Conservation (phyloP, 2,797 vertebrate genomes). For the Spinibarbus caldwelli region DNA sequence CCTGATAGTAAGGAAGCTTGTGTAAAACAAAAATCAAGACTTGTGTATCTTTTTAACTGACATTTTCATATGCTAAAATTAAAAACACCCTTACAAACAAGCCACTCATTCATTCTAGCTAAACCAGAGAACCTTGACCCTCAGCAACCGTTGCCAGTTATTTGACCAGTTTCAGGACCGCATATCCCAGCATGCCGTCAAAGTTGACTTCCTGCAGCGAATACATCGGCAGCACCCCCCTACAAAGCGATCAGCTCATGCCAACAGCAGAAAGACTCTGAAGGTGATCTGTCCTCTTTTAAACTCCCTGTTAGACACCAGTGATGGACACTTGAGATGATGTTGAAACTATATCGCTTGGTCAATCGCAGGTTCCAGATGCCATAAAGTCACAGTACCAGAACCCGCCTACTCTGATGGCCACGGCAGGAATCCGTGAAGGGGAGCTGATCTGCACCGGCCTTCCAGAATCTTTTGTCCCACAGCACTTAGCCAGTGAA, state of each 20-base stretch:
- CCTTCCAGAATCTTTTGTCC: slow-evolving; percentile 80
- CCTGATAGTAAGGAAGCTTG: slow-evolving; percentile 84
- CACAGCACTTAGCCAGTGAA: slow-evolving; percentile 90
- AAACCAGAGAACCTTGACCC: slow-evolving; percentile 87
- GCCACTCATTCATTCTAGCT: slow-evolving; percentile 68
- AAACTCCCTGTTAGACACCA: neutral
- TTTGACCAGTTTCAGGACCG: slow-evolving; percentile 90
- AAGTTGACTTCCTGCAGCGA: slow-evolving; percentile 88
- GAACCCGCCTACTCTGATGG: slow-evolving; percentile 87
- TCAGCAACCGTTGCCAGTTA: slow-evolving; percentile 89
- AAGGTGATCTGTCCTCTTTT: slow-evolving; percentile 78
- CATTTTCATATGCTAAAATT: neutral
- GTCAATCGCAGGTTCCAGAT: slow-evolving; percentile 88
- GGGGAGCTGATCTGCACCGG: slow-evolving; percentile 94
- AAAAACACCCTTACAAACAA: neutral
- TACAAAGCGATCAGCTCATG: slow-evolving; percentile 79
- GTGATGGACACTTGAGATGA: neutral
- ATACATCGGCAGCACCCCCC: slow-evolving; percentile 86
- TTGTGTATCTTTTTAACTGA: neutral
- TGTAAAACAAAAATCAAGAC: neutral
- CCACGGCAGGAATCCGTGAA: slow-evolving; percentile 88
- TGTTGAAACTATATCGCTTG: slow-evolving; percentile 3
- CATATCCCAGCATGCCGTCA: slow-evolving; percentile 88
- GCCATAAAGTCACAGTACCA: slow-evolving; percentile 97
- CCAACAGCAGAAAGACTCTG: slow-evolving; percentile 86